These are phyloP conservation scores for Pseudopodoces humilis DNA, from an alignment of 2,113 vertebrate species.

Conservation along the genomic window DNA sequence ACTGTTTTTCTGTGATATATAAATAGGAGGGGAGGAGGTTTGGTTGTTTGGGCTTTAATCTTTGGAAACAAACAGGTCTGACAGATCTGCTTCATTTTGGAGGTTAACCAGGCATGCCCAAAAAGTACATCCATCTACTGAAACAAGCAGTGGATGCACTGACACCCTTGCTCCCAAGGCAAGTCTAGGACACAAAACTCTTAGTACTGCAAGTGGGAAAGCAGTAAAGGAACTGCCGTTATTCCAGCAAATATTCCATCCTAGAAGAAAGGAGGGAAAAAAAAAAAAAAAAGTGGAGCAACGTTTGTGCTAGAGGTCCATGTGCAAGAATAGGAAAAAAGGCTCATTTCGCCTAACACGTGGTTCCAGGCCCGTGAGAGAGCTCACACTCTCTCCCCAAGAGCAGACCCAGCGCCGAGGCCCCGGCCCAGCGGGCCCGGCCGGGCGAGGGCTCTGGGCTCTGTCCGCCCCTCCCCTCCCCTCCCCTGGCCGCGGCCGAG, in stretches of 20 bases:
- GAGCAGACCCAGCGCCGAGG: neutral
- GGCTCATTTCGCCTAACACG: neutral
- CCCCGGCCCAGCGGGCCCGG: neutral
- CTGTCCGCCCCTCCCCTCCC: neutral
- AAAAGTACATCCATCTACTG: accelerated
- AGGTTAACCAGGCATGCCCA: too few species aligned
- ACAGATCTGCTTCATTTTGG: neutral
- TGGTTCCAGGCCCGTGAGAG: accelerated
- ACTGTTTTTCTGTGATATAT: neutral
- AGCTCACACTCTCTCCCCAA: accelerated
- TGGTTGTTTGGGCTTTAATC: neutral
- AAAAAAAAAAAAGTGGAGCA: neutral
- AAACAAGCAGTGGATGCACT: neutral
- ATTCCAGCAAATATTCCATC: accelerated
- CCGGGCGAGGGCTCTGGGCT: neutral
- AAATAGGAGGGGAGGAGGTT: accelerated
- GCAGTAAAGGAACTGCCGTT: neutral
- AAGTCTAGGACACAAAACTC: neutral
- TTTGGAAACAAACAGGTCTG: neutral
- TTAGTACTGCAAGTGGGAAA: accelerated
- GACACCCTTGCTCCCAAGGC: neutral
- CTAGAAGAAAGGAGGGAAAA: accelerated
- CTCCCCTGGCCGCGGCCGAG: neutral
- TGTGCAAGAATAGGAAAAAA: accelerated
- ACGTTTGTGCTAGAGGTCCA: neutral